Evolutionary conservation across 53 echinoderm and acorn worm genomes (phyloP).

Genomic region (Echinometra lucunter): DNA sequence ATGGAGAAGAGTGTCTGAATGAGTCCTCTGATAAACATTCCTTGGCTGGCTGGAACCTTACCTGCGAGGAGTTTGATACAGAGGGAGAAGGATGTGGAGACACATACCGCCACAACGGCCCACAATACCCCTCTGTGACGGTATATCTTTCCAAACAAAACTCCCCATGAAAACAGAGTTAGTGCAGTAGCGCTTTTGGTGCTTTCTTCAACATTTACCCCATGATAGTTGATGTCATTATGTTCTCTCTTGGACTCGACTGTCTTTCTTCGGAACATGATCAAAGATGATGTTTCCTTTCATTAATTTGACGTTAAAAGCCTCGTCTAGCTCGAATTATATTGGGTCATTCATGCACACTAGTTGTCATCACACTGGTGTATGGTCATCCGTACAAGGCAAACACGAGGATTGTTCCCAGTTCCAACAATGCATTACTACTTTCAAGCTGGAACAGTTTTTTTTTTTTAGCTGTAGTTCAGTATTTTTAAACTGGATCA

Average conservation of each 20-base stretch:
- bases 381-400: too few species aligned
- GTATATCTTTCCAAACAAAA: neutral
- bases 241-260: neutral
- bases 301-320: neutral
- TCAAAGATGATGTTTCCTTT: too few species aligned
- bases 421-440: too few species aligned
- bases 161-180: neutral
- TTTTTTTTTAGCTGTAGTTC: too few species aligned
- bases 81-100: neutral
- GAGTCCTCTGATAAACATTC: neutral
- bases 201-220: neutral
- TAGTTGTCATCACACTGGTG: too few species aligned
- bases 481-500: too few species aligned
- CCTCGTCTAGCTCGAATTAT: too few species aligned
- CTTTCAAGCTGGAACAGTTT: too few species aligned
- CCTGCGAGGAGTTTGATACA: conserved; percentile 23
- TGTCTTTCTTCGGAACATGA: neutral
- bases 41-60: neutral
- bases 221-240: conserved; percentile 3
- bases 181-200: neutral
- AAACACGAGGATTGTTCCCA: too few species aligned
- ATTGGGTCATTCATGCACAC: too few species aligned
- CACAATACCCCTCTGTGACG: neutral
- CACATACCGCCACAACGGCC: neutral
- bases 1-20: conserved; percentile 8